Evolutionary conservation across 2,113 vertebrate genomes (phyloP).

Genomic region (Lanius ludovicianus): DNA sequence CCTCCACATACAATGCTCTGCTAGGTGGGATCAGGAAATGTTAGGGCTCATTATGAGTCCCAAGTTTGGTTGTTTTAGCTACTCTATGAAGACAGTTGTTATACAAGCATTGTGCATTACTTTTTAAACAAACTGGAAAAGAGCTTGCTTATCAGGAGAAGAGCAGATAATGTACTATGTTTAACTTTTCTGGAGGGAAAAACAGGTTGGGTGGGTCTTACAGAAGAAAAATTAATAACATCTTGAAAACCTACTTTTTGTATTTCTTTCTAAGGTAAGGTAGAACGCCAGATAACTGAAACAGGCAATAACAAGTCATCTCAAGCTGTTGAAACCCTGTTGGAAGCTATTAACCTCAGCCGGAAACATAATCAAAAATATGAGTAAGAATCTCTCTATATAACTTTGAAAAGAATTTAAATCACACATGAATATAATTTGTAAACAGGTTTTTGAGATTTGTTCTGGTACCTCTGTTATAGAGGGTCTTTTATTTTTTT

Average conservation of each 20-base stretch:
- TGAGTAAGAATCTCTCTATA: constrained; percentile 69
- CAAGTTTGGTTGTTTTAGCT: background rate
- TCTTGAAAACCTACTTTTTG: background rate
- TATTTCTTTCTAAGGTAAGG: constrained; percentile 72
- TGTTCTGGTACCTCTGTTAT: background rate
- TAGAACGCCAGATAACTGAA: constrained; percentile 70
- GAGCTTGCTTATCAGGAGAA: background rate
- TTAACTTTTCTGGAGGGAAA: background rate
- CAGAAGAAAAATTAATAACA: background rate
- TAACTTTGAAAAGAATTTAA: background rate
- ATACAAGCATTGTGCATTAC: background rate
- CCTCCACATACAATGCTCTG: background rate
- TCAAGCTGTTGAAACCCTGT: constrained; percentile 65
- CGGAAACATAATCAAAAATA: constrained; percentile 76
- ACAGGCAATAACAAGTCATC: constrained; percentile 39
- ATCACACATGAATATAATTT: background rate
- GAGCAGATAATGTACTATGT: background rate
- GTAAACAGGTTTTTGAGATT: background rate
- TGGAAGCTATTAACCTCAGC: constrained; percentile 75
- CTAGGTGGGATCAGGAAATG: background rate
- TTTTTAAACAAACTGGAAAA: background rate
- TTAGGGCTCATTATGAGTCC: background rate
- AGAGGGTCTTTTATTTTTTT: background rate
- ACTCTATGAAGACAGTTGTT: background rate
- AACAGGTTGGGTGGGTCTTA: background rate